Percentiles rank a stretch among this genome's conserved stretches.
These are phyloP conservation scores for Dryadula phaetusa DNA, from an alignment of 2,888 invertebrate genomes.

Conservation along the genomic window DNA sequence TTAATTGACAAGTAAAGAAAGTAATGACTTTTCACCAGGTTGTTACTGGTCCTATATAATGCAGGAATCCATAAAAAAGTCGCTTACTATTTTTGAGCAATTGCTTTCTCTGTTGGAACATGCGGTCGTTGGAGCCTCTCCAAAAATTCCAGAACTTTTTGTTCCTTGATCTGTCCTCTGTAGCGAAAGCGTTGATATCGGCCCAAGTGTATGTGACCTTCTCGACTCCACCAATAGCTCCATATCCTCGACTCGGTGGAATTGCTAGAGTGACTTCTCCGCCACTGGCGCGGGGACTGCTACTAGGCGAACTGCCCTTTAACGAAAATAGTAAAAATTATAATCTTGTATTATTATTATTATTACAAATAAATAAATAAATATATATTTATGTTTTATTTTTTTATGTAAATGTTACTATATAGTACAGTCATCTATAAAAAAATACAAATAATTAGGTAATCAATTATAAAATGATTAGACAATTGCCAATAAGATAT, in stretches of 20 bases:
- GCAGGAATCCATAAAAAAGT: background rate
- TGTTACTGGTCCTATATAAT: background rate
- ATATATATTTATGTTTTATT: too few species aligned
- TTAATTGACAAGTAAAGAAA: too few species aligned
- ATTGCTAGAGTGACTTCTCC: constrained; percentile 67
- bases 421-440: too few species aligned
- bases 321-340: constrained; percentile 7
- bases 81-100: constrained; percentile 89
- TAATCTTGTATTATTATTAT: background rate
- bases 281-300: constrained; percentile 64
- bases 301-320: constrained; percentile 59
- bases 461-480: background rate
- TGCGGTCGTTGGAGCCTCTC: constrained; percentile 65
- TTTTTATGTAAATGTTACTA: background rate
- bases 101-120: constrained; percentile 86
- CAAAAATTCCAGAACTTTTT: constrained; percentile 76
- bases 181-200: constrained; percentile 90
- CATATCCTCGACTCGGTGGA: constrained; percentile 66
- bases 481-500: background rate
- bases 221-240: constrained; percentile 70
- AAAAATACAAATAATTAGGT: too few species aligned
- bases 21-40: background rate
- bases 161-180: constrained; percentile 78
- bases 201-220: constrained; percentile 91
- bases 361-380: background rate